Evolutionary conservation across 2,113 vertebrate genomes (phyloP).

Genomic region (Astatoreochromis straeleni): DNA sequence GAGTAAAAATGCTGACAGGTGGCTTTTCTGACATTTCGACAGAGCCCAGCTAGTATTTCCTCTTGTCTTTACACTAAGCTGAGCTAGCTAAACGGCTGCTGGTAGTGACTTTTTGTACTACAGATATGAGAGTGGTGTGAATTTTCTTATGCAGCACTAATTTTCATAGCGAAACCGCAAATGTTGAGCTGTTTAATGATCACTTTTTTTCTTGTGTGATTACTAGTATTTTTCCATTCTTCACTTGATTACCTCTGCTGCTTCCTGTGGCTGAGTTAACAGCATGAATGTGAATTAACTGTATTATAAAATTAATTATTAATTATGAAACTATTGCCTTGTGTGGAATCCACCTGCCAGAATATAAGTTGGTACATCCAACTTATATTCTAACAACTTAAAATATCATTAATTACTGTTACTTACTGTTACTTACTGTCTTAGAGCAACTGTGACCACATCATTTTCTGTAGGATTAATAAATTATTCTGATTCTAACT

Average conservation of each 20-base stretch:
- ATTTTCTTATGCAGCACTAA: neutral
- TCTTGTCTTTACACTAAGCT: neutral
- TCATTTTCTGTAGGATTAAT: neutral
- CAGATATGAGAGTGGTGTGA: neutral
- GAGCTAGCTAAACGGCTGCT: neutral
- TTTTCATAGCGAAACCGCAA: neutral
- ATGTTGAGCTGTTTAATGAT: neutral
- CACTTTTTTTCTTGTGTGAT: neutral
- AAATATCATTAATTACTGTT: neutral
- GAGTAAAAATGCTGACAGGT: neutral
- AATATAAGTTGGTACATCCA: neutral
- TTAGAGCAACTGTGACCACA: neutral
- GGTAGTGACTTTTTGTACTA: neutral
- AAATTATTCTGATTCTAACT: neutral
- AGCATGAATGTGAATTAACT: neutral
- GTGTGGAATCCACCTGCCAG: neutral
- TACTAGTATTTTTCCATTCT: neutral
- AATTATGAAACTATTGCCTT: neutral
- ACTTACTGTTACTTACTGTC: neutral
- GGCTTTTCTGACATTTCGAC: neutral
- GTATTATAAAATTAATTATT: neutral
- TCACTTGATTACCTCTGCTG: neutral
- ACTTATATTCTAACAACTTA: neutral
- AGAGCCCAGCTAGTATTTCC: neutral
- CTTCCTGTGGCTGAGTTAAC: neutral